These are phyloP conservation scores for Merluccius polli DNA, from an alignment of 2,797 vertebrate species.

Conservation along the genomic window DNA sequence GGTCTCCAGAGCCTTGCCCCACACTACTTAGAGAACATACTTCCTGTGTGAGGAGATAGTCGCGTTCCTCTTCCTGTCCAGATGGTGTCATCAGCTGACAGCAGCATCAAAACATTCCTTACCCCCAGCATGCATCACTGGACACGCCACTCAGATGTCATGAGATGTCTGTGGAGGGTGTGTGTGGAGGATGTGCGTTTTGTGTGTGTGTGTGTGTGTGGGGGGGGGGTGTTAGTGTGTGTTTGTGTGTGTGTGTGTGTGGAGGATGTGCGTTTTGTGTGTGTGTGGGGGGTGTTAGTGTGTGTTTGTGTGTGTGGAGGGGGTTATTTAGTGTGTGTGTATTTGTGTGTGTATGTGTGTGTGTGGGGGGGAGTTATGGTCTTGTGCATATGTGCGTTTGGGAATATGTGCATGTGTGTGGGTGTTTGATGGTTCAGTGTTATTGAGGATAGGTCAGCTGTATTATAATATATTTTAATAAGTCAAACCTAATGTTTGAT, in stretches of 20 bases:
- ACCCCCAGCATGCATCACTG: background rate
- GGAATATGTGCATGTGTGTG: slow-evolving; percentile 10
- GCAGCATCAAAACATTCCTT: slow-evolving; percentile 22
- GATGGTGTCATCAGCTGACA: slow-evolving; percentile 66
- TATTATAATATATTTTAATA: too few species aligned
- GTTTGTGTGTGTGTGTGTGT: slow-evolving; percentile 11
- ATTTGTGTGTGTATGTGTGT: slow-evolving; percentile 7
- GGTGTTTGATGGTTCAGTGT: background rate
- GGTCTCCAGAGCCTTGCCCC: background rate
- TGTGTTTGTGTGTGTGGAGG: background rate
- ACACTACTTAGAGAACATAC: background rate
- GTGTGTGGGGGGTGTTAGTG: background rate
- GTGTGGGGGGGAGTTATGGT: too few species aligned
- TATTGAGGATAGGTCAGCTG: too few species aligned
- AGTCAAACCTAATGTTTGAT: background rate
- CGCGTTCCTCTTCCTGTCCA: slow-evolving; percentile 65
- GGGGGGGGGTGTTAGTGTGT: slow-evolving; percentile 12
- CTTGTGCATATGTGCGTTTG: background rate
- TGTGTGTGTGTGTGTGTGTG: background rate
- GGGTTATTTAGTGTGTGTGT: slow-evolving; percentile 27
- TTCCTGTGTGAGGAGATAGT: slow-evolving; percentile 44
- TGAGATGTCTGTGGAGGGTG: background rate
- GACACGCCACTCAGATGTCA: background rate
- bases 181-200: background rate
- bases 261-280: too few species aligned